Percentiles rank a stretch among this genome's conserved stretches.
These are phyloP conservation scores for Cyanistes caeruleus DNA, from an alignment of 2,113 vertebrate genomes.

Conservation along the genomic window DNA sequence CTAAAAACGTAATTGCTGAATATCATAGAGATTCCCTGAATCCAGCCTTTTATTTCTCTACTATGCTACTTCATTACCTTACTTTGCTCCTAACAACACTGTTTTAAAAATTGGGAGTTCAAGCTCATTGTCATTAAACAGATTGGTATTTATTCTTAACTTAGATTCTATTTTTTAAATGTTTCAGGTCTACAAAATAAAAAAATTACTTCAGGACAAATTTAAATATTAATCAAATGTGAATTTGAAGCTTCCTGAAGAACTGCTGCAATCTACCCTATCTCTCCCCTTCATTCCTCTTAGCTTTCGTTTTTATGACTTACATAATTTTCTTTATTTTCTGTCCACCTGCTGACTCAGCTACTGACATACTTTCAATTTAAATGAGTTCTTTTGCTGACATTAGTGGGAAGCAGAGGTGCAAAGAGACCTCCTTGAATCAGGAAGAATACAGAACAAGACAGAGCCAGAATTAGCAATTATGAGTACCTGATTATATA, in stretches of 20 bases:
- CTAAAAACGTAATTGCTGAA: neutral
- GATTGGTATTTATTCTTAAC: neutral
- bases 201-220: neutral
- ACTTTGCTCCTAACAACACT: neutral
- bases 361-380: neutral
- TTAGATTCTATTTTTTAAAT: neutral
- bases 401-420: neutral
- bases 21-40: neutral
- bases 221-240: neutral
- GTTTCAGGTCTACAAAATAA: neutral
- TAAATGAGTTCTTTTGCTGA: neutral
- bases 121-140: neutral
- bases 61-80: neutral
- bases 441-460: neutral
- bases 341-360: neutral
- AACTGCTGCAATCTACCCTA: neutral
- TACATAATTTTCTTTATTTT: neutral
- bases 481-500: neutral
- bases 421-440: neutral
- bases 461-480: neutral
- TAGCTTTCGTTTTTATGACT: neutral
- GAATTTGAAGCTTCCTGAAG: neutral
- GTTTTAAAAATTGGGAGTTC: neutral
- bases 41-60: neutral
- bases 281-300: neutral